Conservation (phyloP, 2,113 vertebrate species). For the Malurus melanocephalus region DNA sequence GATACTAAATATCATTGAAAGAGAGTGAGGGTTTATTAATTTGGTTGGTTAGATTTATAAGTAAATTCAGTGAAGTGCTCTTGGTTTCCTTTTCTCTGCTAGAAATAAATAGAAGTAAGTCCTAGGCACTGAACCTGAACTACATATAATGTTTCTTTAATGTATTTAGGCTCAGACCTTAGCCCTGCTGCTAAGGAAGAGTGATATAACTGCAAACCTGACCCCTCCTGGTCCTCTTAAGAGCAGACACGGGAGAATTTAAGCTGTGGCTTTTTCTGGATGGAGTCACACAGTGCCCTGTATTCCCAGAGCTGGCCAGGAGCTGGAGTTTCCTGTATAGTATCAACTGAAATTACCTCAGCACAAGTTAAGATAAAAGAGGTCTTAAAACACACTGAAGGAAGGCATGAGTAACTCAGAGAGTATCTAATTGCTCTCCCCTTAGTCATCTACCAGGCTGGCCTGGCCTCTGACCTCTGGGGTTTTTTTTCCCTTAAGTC, state of each 20-base stretch:
- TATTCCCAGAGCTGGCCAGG: background rate
- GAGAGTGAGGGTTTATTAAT: rapidly evolving
- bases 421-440: background rate
- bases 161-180: background rate
- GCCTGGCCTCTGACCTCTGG: background rate
- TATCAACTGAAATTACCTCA: slow-evolving; percentile 22
- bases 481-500: background rate
- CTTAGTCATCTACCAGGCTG: background rate
- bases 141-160: background rate
- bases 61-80: background rate
- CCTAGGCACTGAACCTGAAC: background rate
- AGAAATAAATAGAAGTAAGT: background rate
- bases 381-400: background rate
- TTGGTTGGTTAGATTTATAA: background rate
- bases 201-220: background rate
- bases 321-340: background rate
- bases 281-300: background rate
- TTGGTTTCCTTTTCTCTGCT: background rate
- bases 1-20: background rate
- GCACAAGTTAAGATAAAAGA: slow-evolving; percentile 31
- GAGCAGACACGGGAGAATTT: background rate
- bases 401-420: slow-evolving; percentile 2
- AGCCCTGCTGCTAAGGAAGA: background rate
- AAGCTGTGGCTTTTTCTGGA: background rate
- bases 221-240: background rate